These are phyloP conservation scores for Pelobates cultripes DNA, from an alignment of 2,797 vertebrate species.

Conservation along the genomic window DNA sequence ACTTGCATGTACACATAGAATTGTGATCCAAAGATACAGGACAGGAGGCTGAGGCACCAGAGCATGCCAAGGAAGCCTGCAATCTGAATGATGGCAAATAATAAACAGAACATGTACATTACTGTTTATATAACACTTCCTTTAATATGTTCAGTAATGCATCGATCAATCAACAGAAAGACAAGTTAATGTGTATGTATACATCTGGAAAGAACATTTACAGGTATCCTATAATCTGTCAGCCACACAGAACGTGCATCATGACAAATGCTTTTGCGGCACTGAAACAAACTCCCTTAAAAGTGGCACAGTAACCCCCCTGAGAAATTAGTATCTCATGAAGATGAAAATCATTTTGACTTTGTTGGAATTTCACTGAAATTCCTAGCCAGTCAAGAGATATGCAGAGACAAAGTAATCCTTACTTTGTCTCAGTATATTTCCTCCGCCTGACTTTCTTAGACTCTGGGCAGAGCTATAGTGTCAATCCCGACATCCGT, in stretches of 20 bases:
- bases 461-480: no score
- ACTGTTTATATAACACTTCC: constrained; percentile 32
- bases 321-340: no score
- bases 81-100: constrained; percentile 73
- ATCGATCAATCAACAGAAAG: not conserved
- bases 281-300: no score
- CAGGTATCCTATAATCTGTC: not conserved
- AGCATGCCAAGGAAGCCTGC: constrained; percentile 94
- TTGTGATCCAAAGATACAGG: constrained; percentile 85
- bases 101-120: not conserved
- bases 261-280: no score
- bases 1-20: constrained; percentile 87
- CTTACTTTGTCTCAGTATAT: no score
- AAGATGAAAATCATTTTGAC: no score
- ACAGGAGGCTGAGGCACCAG: constrained; percentile 95
- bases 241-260: not conserved
- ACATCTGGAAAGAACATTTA: not conserved
- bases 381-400: no score
- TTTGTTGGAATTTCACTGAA: no score
- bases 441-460: no score
- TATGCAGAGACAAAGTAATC: no score
- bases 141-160: not conserved
- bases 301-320: no score
- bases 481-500: no score
- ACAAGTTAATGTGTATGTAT: constrained; percentile 1